A percentile compares a stretch with the other conserved stretches of the same genome.
These are phyloP conservation scores for Ochlodes sylvanus DNA, from an alignment of 2,888 invertebrate species.

Conservation along the genomic window DNA sequence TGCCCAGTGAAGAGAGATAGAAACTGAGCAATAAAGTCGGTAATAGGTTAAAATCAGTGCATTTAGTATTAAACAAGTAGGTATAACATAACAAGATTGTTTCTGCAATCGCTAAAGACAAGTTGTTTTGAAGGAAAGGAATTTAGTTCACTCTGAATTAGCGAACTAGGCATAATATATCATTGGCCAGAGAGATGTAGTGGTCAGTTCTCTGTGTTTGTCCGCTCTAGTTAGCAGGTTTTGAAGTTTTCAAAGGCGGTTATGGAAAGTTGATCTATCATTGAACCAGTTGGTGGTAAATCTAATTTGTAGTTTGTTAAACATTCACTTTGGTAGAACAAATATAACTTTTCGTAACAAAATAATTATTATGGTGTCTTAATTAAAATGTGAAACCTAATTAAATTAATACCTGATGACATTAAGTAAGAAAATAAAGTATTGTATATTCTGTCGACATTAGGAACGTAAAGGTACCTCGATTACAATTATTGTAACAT, in stretches of 20 bases:
- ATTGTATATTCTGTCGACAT: too few relatives aligned
- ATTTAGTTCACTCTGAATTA: conserved; percentile 20
- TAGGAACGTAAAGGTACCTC: too few relatives aligned
- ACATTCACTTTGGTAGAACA: not conserved
- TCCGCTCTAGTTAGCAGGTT: conserved; percentile 28
- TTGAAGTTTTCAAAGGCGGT: conserved; percentile 24
- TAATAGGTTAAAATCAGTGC: too few relatives aligned
- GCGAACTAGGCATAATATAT: conserved; percentile 8
- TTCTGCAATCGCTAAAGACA: conserved; percentile 1
- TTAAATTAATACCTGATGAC: too few relatives aligned
- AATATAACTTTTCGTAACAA: too few relatives aligned
- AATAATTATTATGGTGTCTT: too few relatives aligned
- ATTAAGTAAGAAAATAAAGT: too few relatives aligned
- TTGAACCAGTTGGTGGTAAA: conserved; percentile 11
- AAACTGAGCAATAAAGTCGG: too few relatives aligned
- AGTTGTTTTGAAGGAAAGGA: conserved; percentile 2
- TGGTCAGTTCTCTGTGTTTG: conserved; percentile 17
- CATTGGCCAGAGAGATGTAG: conserved; percentile 7
- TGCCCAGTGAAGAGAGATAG: too few relatives aligned
- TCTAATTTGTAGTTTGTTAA: not conserved
- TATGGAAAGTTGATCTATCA: conserved; percentile 17
- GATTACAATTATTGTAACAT: too few relatives aligned
- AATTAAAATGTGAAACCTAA: too few relatives aligned
- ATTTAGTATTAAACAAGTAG: too few relatives aligned
- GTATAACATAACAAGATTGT: conserved; percentile 4